A percentile compares a stretch with the other conserved stretches of the same genome.
These are phyloP conservation scores for Eira barbara DNA, from an alignment of 2,113 vertebrate species.

Conservation along the genomic window DNA sequence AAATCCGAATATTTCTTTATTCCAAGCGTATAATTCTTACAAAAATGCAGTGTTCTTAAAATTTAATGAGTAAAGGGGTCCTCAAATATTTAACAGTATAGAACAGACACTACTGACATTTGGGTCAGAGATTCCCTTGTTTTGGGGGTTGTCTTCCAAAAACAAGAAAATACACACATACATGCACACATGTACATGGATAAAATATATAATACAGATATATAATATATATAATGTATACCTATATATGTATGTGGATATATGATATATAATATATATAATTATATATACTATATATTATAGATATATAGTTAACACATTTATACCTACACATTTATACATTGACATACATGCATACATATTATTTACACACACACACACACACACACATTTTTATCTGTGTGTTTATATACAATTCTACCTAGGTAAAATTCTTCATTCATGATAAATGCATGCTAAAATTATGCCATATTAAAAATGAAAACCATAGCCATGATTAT, in stretches of 20 bases:
- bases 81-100: background rate
- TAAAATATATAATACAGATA: background rate
- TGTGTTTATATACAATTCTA: background rate
- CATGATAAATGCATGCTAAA: background rate
- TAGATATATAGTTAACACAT: background rate
- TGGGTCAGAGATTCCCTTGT: background rate
- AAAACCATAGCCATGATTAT: background rate
- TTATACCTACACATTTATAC: background rate
- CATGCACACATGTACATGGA: background rate
- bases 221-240: too few relatives aligned
- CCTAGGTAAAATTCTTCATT: background rate
- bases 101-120: background rate
- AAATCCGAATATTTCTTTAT: background rate
- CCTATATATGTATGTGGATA: background rate
- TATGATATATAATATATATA: background rate
- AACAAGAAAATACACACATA: background rate
- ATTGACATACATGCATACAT: background rate
- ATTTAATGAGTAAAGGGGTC: background rate
- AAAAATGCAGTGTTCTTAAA: background rate
- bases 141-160: background rate
- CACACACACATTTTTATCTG: background rate
- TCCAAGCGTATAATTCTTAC: background rate
- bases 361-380: background rate
- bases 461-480: background rate
- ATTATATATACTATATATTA: background rate